Evolutionary conservation across 2,888 invertebrate genomes (phyloP).

Genomic region (Drosophila cyrtoloma): DNA sequence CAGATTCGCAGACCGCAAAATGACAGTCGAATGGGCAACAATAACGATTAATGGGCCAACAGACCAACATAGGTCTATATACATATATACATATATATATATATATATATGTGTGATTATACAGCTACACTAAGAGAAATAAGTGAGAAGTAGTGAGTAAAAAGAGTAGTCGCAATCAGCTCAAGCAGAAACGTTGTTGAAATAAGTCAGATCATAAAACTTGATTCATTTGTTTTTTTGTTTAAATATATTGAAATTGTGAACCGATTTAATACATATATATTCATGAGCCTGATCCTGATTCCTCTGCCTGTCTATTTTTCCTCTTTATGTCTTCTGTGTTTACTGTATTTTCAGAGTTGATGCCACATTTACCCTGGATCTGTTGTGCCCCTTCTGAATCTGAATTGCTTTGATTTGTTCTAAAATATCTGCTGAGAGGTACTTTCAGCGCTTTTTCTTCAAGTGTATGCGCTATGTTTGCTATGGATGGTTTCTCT

Average conservation of each 20-base stretch:
- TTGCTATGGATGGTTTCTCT: slow-evolving; percentile 1
- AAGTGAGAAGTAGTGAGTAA: too few species aligned
- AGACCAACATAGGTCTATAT: background rate
- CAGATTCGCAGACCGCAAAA: slow-evolving; percentile 75
- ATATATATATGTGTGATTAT: background rate
- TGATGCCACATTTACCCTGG: background rate
- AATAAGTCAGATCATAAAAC: background rate
- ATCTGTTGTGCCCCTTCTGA: background rate
- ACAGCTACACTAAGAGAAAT: background rate
- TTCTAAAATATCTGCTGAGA: background rate
- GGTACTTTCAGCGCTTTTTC: background rate
- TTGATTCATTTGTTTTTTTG: background rate
- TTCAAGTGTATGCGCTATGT: background rate
- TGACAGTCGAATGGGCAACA: slow-evolving; percentile 63
- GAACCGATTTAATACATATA: too few species aligned
- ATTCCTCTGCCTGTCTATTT: too few species aligned
- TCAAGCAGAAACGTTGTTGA: background rate
- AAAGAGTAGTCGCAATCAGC: background rate
- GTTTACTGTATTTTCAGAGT: background rate
- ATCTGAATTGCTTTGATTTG: background rate
- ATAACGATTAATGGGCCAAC: slow-evolving; percentile 70
- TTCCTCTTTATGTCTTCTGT: background rate
- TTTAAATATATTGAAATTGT: too few species aligned
- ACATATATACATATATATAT: background rate
- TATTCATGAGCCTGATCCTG: too few species aligned